Conservation (phyloP, 2,888 invertebrate genomes). For the Gibbula magus region DNA sequence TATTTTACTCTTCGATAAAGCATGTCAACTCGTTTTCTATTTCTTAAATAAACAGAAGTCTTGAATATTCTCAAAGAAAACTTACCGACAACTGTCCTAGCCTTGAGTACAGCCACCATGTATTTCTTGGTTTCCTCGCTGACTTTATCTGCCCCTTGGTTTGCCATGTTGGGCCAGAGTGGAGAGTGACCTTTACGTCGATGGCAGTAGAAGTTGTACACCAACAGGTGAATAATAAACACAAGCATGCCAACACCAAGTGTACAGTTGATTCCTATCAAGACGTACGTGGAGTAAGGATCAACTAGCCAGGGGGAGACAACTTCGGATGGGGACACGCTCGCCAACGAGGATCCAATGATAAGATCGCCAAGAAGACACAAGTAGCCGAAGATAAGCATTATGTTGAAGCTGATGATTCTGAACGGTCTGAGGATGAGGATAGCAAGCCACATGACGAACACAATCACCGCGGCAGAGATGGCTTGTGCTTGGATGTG, state of each 20-base stretch:
- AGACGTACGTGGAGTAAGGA: constrained; percentile 55
- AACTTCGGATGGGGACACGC: constrained; percentile 38
- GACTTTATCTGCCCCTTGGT: constrained; percentile 56
- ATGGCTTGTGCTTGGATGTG: constrained; percentile 56
- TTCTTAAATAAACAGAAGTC: too few species aligned
- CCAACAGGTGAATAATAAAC: constrained; percentile 51
- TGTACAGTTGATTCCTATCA: constrained; percentile 49
- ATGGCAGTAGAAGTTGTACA: constrained; percentile 52
- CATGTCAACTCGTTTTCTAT: too few species aligned
- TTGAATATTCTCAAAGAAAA: neutral
- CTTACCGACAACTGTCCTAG: constrained; percentile 64
- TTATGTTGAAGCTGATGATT: constrained; percentile 60
- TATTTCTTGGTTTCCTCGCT: constrained; percentile 66
- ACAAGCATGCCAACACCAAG: constrained; percentile 50
- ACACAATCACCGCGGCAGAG: constrained; percentile 47
- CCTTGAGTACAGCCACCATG: constrained; percentile 66
- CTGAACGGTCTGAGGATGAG: constrained; percentile 63
- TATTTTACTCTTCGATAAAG: too few species aligned
- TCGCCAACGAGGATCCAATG: constrained; percentile 56
- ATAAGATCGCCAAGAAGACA: constrained; percentile 56
- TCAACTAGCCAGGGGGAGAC: constrained; percentile 58
- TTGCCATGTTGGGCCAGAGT: constrained; percentile 67
- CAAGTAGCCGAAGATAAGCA: constrained; percentile 55
- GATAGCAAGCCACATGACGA: constrained; percentile 47
- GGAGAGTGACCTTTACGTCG: constrained; percentile 51